Evolutionary conservation across 2,113 vertebrate genomes (phyloP).

Genomic region (Engystomops pustulosus): DNA sequence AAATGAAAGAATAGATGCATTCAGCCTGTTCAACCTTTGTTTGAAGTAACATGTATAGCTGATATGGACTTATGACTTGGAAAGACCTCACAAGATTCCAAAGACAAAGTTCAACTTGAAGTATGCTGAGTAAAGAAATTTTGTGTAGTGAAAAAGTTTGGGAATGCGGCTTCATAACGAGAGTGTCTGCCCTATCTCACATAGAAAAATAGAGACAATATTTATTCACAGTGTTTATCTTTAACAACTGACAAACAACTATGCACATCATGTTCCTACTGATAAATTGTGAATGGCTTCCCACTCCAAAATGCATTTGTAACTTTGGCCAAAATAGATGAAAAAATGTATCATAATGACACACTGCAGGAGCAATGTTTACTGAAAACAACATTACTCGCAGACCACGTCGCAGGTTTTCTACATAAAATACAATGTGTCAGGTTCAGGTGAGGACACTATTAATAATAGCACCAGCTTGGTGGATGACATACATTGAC

Average conservation of each 20-base stretch:
- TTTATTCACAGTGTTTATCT: conserved; percentile 11
- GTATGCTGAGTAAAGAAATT: background rate
- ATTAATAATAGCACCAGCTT: conserved; percentile 3
- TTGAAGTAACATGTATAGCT: background rate
- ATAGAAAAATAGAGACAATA: background rate
- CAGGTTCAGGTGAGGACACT: conserved; percentile 45
- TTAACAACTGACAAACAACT: conserved; percentile 18
- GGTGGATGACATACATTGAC: conserved; percentile 16
- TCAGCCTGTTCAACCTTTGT: background rate
- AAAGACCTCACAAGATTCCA: background rate
- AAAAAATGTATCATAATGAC: conserved; percentile 40
- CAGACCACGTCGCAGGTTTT: background rate
- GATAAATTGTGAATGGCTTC: conserved; percentile 24
- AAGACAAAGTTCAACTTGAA: background rate
- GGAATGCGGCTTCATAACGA: too few species aligned
- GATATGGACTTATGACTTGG: background rate
- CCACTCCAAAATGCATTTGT: background rate
- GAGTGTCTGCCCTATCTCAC: background rate
- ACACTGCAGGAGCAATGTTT: conserved; percentile 11
- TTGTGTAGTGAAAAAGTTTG: background rate
- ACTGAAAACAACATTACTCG: conserved; percentile 27
- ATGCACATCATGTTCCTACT: background rate
- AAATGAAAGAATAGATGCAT: background rate
- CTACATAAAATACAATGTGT: conserved; percentile 35
- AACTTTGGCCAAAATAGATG: background rate